Conservation (phyloP, 2,888 invertebrate genomes). For the Lycaena phlaeas region DNA sequence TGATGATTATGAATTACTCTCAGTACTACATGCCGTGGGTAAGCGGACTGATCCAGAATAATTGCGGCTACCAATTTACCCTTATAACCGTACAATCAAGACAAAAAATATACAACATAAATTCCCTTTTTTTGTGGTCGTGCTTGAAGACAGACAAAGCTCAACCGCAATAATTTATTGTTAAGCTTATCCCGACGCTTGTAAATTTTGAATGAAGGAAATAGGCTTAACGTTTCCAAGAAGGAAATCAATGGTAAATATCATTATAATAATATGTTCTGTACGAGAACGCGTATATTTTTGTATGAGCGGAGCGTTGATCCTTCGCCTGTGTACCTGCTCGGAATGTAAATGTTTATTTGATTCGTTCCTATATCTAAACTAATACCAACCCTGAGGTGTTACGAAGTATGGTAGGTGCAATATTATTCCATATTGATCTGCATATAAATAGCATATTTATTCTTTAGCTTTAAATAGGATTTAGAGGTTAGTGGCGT, state of each 20-base stretch:
- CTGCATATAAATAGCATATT: constrained; percentile 25
- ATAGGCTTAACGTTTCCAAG: neutral
- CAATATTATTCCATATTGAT: constrained; percentile 18
- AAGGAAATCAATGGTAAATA: neutral
- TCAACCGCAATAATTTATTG: constrained; percentile 1
- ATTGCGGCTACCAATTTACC: no score
- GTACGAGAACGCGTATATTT: constrained; percentile 18
- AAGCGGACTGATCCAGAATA: no score
- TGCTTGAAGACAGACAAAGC: neutral
- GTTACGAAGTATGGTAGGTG: constrained; percentile 13
- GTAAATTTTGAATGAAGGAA: constrained; percentile 2
- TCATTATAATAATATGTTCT: constrained; percentile 18
- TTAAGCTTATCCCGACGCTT: neutral
- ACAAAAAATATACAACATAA: no score
- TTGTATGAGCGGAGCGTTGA: constrained; percentile 27
- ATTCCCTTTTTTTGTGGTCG: no score
- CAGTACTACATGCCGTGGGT: no score
- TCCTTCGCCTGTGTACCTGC: constrained; percentile 29
- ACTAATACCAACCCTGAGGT: constrained; percentile 26
- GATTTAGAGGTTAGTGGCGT: constrained; percentile 1
- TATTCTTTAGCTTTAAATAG: constrained; percentile 16
- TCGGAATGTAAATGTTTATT: constrained; percentile 29
- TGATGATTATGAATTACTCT: no score
- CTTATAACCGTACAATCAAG: no score
- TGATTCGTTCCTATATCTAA: constrained; percentile 18